Conservation (phyloP, 2,888 invertebrate species). For the Spisula subtruncata region DNA sequence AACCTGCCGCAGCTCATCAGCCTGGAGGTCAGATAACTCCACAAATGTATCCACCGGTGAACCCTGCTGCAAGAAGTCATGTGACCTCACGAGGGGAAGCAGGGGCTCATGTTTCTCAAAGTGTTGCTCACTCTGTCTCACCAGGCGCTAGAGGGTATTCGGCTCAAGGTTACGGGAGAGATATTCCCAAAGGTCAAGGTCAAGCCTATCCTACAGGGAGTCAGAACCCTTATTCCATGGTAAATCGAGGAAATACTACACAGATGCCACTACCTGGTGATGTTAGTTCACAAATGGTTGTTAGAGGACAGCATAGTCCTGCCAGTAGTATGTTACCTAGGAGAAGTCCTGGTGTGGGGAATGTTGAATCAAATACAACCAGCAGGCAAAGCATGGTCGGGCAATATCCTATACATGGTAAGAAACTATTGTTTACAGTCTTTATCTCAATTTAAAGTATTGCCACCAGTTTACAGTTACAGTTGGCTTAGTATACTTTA, state of each 20-base stretch:
- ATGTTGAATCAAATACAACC: neutral
- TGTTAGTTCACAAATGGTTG: constrained; percentile 1
- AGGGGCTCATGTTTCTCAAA: neutral
- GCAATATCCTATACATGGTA: neutral
- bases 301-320: neutral
- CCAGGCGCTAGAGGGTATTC: neutral
- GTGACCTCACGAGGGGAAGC: neutral
- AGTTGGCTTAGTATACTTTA: no score
- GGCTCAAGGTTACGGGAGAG: neutral
- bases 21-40: neutral
- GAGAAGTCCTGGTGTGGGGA: neutral
- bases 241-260: neutral
- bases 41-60: neutral
- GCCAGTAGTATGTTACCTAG: neutral
- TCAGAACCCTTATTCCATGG: neutral
- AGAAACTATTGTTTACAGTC: neutral
- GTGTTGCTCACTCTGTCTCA: neutral
- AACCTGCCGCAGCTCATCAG: neutral
- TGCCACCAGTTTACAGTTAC: no score
- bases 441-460: no score
- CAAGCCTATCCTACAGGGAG: neutral
- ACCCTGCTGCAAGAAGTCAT: neutral
- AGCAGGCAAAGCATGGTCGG: neutral
- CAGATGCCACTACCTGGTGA: neutral
- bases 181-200: neutral